Evolutionary conservation across 1,140 invertebrate species (phyloP).

Genomic region (Drosophila melanica): DNA sequence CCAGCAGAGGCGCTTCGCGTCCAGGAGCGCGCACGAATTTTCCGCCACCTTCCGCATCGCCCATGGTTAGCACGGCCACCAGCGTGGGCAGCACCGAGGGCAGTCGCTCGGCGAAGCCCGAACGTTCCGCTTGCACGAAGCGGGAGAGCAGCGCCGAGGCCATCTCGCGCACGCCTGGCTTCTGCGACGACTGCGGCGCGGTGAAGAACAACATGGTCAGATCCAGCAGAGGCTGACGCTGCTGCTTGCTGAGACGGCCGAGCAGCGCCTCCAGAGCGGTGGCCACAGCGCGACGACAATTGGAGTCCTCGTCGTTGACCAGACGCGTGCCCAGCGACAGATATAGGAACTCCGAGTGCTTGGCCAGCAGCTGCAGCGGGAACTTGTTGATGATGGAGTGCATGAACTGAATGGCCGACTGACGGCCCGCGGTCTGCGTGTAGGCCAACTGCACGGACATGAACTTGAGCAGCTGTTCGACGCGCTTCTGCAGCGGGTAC

Average conservation of each 20-base stretch:
- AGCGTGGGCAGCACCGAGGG: conserved; percentile 86
- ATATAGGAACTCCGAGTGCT: conserved; percentile 89
- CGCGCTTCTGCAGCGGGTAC: conserved; percentile 90
- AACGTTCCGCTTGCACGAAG: conserved; percentile 89
- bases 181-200: conserved; percentile 85
- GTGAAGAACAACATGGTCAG: conserved; percentile 87
- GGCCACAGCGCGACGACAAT: conserved; percentile 88
- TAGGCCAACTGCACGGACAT: conserved; percentile 93
- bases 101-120: conserved; percentile 88
- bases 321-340: conserved; percentile 89
- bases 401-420: conserved; percentile 94
- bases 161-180: conserved; percentile 86
- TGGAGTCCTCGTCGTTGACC: conserved; percentile 89
- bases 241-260: conserved; percentile 85
- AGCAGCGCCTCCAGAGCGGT: conserved; percentile 88
- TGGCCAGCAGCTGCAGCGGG: conserved; percentile 87
- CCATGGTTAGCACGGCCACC: conserved; percentile 82
- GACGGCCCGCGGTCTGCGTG: conserved; percentile 90
- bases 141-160: conserved; percentile 87
- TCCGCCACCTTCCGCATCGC: conserved; percentile 49
- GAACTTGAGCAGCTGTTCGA: conserved; percentile 90
- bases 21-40: conserved; percentile 71
- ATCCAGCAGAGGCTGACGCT: conserved; percentile 88
- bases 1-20: conserved; percentile 36
- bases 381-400: conserved; percentile 91